Evolutionary conservation across 2,797 vertebrate species (phyloP).

Genomic region (Anguilla pacifica): DNA sequence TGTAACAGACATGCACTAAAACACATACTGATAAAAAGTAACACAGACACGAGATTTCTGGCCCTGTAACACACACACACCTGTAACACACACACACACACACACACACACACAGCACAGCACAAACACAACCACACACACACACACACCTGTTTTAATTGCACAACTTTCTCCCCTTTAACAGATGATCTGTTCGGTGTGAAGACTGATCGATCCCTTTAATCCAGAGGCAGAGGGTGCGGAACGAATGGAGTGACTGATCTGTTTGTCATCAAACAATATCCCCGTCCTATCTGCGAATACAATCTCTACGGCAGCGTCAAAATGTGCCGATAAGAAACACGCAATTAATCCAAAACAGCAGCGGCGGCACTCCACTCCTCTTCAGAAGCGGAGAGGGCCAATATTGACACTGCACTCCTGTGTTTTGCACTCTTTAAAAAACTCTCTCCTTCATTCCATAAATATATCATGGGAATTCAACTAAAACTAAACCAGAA

Average conservation of each 20-base stretch:
- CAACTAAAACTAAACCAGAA: not conserved
- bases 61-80: not conserved
- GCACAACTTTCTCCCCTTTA: not conserved
- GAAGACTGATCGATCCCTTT: not conserved
- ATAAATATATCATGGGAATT: not conserved
- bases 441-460: not conserved
- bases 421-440: not conserved
- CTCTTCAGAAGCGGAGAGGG: not conserved
- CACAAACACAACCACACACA: not conserved
- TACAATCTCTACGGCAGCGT: not conserved
- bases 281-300: not conserved
- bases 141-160: not conserved
- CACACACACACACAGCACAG: not conserved
- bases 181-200: not conserved
- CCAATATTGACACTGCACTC: not conserved
- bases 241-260: not conserved
- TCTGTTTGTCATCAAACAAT: not conserved
- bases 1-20: too few species aligned
- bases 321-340: not conserved
- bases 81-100: not conserved
- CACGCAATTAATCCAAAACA: not conserved
- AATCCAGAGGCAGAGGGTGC: not conserved
- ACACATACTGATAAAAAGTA: too few species aligned
- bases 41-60: too few species aligned
- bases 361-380: not conserved